phyloP scores from a whole-genome alignment of 2,888 invertebrate genomes.

The Margaritifera margaritifera region DNA sequence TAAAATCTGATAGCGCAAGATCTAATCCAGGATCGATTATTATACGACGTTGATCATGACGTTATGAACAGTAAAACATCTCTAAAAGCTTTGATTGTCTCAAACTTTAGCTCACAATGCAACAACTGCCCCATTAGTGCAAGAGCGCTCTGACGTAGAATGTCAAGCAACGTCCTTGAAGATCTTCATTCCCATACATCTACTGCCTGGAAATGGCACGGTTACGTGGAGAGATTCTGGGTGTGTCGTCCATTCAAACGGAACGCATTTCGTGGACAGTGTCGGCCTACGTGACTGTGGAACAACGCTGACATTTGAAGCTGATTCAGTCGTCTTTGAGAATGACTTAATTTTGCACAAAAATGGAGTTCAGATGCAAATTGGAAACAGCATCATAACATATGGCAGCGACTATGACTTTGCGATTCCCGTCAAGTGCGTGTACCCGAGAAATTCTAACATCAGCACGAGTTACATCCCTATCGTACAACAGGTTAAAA shows the following conservation, averaged over 20 bases:
- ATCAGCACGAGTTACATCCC: slow-evolving; percentile 30
- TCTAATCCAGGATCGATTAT: no score
- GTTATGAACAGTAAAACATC: no score
- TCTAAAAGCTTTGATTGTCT: no score
- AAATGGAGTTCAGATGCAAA: slow-evolving; percentile 3
- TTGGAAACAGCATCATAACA: slow-evolving; percentile 9
- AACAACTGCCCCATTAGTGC: slow-evolving; percentile 18
- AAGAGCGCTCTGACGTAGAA: slow-evolving; percentile 34
- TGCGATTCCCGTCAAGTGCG: slow-evolving; percentile 40
- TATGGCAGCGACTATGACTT: slow-evolving; percentile 34
- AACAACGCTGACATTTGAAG: slow-evolving; percentile 31
- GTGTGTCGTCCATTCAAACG: slow-evolving; percentile 27
- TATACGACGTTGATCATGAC: no score
- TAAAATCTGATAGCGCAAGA: no score
- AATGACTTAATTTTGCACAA: slow-evolving; percentile 38
- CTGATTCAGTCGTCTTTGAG: slow-evolving; percentile 30
- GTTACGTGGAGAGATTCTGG: slow-evolving; percentile 37
- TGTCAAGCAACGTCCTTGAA: slow-evolving; percentile 28
- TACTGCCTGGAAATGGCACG: slow-evolving; percentile 18
- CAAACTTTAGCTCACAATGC: background rate
- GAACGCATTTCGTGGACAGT: slow-evolving; percentile 29
- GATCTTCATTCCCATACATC: slow-evolving; percentile 25
- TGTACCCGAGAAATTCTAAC: slow-evolving; percentile 33
- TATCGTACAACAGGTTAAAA: slow-evolving; percentile 31
- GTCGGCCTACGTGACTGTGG: slow-evolving; percentile 33